Base-by-base conservation (phyloP, 2,113 vertebrate genomes). In the Scytalopus superciliaris region DNA sequence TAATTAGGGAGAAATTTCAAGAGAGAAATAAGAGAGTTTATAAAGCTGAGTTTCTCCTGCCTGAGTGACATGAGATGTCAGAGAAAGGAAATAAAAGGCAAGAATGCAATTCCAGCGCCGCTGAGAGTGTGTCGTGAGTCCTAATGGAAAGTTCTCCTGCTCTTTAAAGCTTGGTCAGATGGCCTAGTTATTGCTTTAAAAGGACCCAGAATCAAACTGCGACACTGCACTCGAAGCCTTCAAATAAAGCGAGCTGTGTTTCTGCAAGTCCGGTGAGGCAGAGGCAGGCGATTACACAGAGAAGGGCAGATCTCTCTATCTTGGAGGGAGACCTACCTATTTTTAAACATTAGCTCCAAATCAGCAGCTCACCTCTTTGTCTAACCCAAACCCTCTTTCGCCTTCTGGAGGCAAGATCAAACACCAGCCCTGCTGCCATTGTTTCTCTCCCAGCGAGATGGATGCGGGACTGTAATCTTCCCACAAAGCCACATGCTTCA, bases 251-350 rank as follows among this genome's bases (percentile, higher is more conserved):
- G 92, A 96, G 95, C 94, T 81, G 91, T 93, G 95, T 85, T 97
- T 96, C 93, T 90, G 94, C 82, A 57, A 93, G 97, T 96, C 95
- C 96, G 22, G 93, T 15, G 6, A 94, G 93, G 95, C 90, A 94
- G 93, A 96, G 93, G 88, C 78, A 85, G 92, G 92, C 53, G 96
- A 95, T 96, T 94, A 96, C 94, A 97, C 84, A 93, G 93, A 95
- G 92, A 87, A 97, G 97, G 96, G 94, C 95, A 97, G 90, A 84
- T 93, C 92, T 95, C 97, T 97, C 97, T 96, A 95, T 97, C 97
- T 97, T 97, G 95, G 96, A 97, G 97, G 97, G 97, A 98, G 97
- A 97, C 95, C 97, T 97, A 94, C 95, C 97, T 98, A 97, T 97
- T 96, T 97, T 97, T 95, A 94, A 97, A 97, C 92, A 94, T 96